A percentile compares a stretch with the other conserved stretches of the same genome.
These are phyloP conservation scores for Accipiter cooperii DNA, from an alignment of 2,113 vertebrate genomes.

Conservation along the genomic window DNA sequence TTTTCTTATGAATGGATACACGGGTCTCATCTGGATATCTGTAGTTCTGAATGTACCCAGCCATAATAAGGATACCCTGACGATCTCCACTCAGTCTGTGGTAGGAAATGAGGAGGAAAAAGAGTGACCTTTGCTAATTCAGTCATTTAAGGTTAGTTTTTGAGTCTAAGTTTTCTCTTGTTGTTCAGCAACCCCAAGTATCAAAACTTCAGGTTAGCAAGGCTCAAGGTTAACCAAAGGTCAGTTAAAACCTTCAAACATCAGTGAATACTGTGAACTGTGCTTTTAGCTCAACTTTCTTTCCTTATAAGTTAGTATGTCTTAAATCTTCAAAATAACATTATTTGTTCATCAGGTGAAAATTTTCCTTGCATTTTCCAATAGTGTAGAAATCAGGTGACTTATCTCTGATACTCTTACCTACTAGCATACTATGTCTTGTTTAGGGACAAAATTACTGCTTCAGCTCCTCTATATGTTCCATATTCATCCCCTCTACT, in stretches of 20 bases:
- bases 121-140: background rate
- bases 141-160: background rate
- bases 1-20: background rate
- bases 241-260: background rate
- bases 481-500: background rate
- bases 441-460: background rate
- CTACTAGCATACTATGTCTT: background rate
- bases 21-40: background rate
- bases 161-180: background rate
- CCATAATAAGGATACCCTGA: background rate
- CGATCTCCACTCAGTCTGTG: background rate
- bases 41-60: background rate
- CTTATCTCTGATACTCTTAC: background rate
- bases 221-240: background rate
- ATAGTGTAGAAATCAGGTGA: background rate
- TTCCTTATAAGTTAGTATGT: background rate
- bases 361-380: background rate
- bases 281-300: background rate
- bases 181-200: background rate
- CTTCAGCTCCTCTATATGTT: background rate
- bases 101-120: background rate
- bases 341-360: background rate
- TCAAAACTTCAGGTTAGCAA: background rate
- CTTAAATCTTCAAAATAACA: background rate
- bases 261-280: background rate